Evolutionary conservation across 2,888 invertebrate genomes (phyloP).

Genomic region (Neoitamus cyanurus): DNA sequence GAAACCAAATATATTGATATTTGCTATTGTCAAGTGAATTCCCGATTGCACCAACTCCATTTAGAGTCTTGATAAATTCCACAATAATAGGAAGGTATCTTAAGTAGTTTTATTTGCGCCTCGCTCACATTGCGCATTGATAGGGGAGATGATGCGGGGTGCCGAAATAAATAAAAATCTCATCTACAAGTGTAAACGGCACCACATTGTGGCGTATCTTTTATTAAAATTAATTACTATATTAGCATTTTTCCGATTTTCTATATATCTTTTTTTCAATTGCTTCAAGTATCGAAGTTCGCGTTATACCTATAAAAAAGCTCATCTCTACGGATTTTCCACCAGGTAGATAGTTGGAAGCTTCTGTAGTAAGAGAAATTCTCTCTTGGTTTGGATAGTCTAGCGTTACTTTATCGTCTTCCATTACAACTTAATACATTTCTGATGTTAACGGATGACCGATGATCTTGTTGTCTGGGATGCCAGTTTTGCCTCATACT

Average conservation of each 20-base stretch:
- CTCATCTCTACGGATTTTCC: background rate
- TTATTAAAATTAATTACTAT: slow-evolving; percentile 31
- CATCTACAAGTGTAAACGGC: background rate
- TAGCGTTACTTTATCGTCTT: background rate
- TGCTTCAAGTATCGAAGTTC: background rate
- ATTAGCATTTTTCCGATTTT: background rate
- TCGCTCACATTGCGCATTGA: too few species aligned
- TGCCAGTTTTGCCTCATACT: slow-evolving; percentile 50
- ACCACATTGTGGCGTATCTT: slow-evolving; percentile 37
- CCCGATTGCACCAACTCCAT: too few species aligned
- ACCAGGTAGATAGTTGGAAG: background rate
- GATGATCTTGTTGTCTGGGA: slow-evolving; percentile 33
- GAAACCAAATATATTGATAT: too few species aligned
- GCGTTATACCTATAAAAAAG: background rate
- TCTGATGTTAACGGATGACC: background rate
- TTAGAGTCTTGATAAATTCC: too few species aligned
- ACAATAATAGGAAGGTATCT: too few species aligned
- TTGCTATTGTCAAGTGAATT: too few species aligned
- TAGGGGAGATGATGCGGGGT: too few species aligned
- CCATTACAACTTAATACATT: background rate
- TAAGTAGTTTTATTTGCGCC: too few species aligned
- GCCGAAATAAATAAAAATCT: background rate
- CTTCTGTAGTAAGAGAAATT: background rate
- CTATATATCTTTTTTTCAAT: background rate
- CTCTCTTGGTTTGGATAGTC: background rate